A percentile compares a stretch with the other conserved stretches of the same genome.
Conservation (phyloP, 2,888 invertebrate genomes). For the Macroteleia sp. region DNA sequence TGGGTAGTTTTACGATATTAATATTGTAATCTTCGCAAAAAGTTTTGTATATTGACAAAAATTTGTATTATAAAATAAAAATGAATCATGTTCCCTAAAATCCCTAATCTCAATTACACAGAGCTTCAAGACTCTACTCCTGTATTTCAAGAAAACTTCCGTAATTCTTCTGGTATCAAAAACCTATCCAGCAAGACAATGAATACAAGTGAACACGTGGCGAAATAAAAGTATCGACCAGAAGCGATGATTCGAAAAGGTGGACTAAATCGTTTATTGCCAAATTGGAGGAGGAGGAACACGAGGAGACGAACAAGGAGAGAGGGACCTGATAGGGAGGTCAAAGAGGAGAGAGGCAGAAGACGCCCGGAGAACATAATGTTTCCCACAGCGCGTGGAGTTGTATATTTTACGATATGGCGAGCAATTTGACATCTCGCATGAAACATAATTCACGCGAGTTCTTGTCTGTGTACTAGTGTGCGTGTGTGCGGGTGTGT, state of each 20-base stretch:
- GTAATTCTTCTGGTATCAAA: too few species aligned
- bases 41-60: too few species aligned
- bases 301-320: slow-evolving; percentile 19
- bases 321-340: slow-evolving; percentile 40
- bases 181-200: too few species aligned
- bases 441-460: slow-evolving; percentile 83
- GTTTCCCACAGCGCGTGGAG: slow-evolving; percentile 84
- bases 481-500: slow-evolving; percentile 24
- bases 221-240: slow-evolving; percentile 48
- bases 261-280: slow-evolving; percentile 67
- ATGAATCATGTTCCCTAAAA: too few species aligned
- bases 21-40: too few species aligned
- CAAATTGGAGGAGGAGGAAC: slow-evolving; percentile 67
- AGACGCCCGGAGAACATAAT: slow-evolving; percentile 78
- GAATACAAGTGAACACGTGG: slow-evolving; percentile 20
- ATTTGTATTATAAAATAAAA: too few species aligned
- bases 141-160: too few species aligned
- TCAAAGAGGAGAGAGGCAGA: slow-evolving; percentile 31
- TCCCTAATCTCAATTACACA: too few species aligned
- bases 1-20: too few species aligned
- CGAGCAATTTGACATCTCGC: slow-evolving; percentile 84
- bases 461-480: slow-evolving; percentile 25
- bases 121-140: too few species aligned
- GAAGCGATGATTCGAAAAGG: slow-evolving; percentile 62
- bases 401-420: slow-evolving; percentile 84